Evolutionary conservation across 2,888 invertebrate genomes (phyloP).

Genomic region (Stegana nigrithorax): DNA sequence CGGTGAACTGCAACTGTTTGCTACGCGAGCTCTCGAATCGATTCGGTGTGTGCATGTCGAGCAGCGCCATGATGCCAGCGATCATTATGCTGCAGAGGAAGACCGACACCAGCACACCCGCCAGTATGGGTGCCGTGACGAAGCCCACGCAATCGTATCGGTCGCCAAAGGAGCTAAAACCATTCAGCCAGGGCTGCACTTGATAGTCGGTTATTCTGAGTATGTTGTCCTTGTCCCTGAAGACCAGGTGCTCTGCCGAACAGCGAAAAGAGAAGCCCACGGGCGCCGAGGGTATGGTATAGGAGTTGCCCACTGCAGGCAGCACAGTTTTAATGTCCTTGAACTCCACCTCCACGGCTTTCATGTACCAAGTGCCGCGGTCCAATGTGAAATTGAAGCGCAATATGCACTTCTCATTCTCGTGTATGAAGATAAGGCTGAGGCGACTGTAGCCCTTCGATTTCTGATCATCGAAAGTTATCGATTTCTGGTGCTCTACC

Average conservation of each 20-base stretch:
- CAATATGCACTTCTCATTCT: conserved; percentile 69
- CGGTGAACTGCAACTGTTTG: conserved; percentile 87
- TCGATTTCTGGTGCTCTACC: conserved; percentile 54
- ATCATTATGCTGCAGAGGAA: conserved; percentile 82
- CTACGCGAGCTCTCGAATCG: conserved; percentile 96
- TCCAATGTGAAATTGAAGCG: conserved; percentile 72
- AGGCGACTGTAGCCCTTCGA: conserved; percentile 56
- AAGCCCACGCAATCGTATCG: conserved; percentile 92
- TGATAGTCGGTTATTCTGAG: conserved; percentile 71
- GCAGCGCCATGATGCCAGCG: conserved; percentile 86
- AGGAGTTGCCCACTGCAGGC: conserved; percentile 51
- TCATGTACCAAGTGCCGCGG: conserved; percentile 71
- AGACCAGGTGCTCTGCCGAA: conserved; percentile 69
- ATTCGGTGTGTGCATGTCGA: conserved; percentile 96
- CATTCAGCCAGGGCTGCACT: conserved; percentile 72
- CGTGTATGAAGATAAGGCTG: conserved; percentile 58
- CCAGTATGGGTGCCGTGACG: conserved; percentile 92
- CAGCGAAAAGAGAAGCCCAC: conserved; percentile 73
- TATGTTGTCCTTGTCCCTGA: conserved; percentile 69
- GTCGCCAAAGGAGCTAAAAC: conserved; percentile 74
- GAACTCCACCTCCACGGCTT: conserved; percentile 72
- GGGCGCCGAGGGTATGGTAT: conserved; percentile 70
- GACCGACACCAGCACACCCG: conserved; percentile 84
- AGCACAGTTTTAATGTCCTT: conserved; percentile 55
- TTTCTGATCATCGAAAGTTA: conserved; percentile 62